Base-by-base conservation (phyloP, 2,888 invertebrate genomes). In the Tenthredo mesomela region DNA sequence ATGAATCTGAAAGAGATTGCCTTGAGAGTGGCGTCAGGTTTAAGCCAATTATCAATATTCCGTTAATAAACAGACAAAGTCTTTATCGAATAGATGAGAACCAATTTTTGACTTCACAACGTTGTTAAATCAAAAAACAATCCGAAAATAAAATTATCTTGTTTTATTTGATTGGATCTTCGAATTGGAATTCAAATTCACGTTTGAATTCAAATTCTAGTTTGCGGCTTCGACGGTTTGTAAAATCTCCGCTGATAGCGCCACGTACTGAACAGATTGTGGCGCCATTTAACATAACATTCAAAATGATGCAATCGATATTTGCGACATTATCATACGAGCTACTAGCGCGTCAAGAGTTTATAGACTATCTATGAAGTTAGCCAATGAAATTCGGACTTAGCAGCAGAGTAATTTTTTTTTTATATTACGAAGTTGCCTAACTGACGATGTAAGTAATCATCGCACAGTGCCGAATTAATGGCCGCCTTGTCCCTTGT, bases 401-500 rank as follows among this genome's bases (percentile, higher is more conserved):
- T 9, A 54, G 25, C 6, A 6, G 5, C 6, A 6, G 5, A 15
- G 29, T 15, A 33, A 33, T 54, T 77, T 80, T 80, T 58, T 78
- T 61, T 80, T 84, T 84, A 73, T 25, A 61, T 75, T 37, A 71
- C 61, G 43, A 43, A 85, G 84, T 85, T 54, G 67, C 50, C 84
- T 65, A 25, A 80, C 84, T 67, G 50, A 70, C 25, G 33, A 47
- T 67, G 67, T 58, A 33, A 40, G 58, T 85, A 82, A 85, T 86
- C 88, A 87, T 87, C 89, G 89, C 86, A 89, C 90, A 89, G 89
- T 91, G 89, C 89, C 88, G 87, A 88, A 88, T 88, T 90, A 90
- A 91, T 91, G 90, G 90, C 90, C 88, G 90, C 89, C 88, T 89
- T 86, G 88, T 90, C 89, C 88, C 89, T 90, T 91, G 90, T 89